Percentiles rank a stretch among this genome's conserved stretches.
phyloP scores from a whole-genome alignment of 2,888 invertebrate genomes.

The Lasioglossum leucozonium region DNA sequence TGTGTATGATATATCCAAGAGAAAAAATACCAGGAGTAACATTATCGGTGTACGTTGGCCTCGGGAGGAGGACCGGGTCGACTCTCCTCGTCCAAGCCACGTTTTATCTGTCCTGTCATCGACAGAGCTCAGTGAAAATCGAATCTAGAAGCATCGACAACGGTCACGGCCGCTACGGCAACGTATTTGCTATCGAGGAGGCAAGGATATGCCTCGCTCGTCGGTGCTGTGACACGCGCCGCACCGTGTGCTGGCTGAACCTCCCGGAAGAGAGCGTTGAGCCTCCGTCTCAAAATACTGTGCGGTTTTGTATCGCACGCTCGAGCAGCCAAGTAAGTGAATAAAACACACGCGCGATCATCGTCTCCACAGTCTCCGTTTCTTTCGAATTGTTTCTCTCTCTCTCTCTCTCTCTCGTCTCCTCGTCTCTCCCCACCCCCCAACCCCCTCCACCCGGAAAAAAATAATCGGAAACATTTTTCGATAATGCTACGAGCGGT shows the following conservation, averaged over 20 bases:
- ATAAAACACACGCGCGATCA: conserved; percentile 63
- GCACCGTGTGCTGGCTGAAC: conserved; percentile 73
- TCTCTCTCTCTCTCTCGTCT: too few species aligned
- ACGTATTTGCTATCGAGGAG: conserved; percentile 65
- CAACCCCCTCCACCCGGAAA: too few species aligned
- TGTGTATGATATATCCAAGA: conserved; percentile 25
- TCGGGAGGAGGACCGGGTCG: conserved; percentile 62
- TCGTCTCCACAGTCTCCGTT: conserved; percentile 8
- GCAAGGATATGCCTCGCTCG: conserved; percentile 75
- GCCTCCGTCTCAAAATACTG: conserved; percentile 79
- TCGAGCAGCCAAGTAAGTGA: conserved; percentile 80
- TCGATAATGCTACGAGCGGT: conserved; percentile 18
- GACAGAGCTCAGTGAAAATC: conserved; percentile 49
- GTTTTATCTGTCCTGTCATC: conserved; percentile 58
- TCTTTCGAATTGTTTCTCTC: background rate
- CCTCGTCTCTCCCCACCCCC: too few species aligned
- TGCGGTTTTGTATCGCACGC: conserved; percentile 64
- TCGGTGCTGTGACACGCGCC: conserved; percentile 74
- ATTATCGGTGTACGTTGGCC: conserved; percentile 51
- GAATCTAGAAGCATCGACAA: conserved; percentile 51
- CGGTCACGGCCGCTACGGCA: conserved; percentile 52
- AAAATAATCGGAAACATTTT: conserved; percentile 5
- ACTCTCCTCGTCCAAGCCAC: conserved; percentile 41
- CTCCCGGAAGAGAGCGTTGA: conserved; percentile 79
- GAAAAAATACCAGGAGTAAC: conserved; percentile 47